These are phyloP conservation scores for Coremacera marginata DNA, from an alignment of 2,888 invertebrate species.

Conservation along the genomic window DNA sequence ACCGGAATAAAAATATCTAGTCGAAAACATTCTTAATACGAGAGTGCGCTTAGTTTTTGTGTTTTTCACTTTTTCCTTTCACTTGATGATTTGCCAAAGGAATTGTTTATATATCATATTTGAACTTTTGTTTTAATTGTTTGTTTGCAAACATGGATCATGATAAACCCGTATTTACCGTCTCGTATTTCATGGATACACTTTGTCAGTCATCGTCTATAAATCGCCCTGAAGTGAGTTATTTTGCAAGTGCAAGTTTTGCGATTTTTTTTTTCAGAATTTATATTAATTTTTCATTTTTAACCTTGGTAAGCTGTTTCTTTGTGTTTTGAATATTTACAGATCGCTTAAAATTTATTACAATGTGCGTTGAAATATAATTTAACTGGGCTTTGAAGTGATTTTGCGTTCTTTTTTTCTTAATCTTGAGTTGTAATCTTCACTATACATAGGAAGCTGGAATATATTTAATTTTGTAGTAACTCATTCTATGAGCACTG, in stretches of 20 bases:
- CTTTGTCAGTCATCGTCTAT: conserved; percentile 47
- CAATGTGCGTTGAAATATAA: background rate
- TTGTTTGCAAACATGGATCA: conserved; percentile 52
- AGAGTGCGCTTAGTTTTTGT: too few species aligned
- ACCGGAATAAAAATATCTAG: background rate
- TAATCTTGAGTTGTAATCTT: too few species aligned
- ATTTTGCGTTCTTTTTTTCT: too few species aligned
- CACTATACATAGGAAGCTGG: too few species aligned
- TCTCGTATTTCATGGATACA: conserved; percentile 60
- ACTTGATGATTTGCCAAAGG: background rate
- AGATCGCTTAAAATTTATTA: background rate
- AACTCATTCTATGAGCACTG: too few species aligned
- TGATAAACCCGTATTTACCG: conserved; percentile 57
- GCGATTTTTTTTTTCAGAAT: background rate
- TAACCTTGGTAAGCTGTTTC: background rate
- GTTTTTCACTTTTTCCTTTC: background rate
- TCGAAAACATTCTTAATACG: background rate
- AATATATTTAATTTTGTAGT: too few species aligned
- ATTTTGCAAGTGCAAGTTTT: background rate
- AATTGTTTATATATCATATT: conserved; percentile 14
- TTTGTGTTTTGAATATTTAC: too few species aligned
- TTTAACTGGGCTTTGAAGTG: background rate
- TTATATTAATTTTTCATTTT: conserved; percentile 39
- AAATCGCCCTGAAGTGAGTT: conserved; percentile 28
- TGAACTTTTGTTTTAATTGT: conserved; percentile 14